Base-by-base conservation (phyloP, 2,888 invertebrate species). In the Athalia cordata region DNA sequence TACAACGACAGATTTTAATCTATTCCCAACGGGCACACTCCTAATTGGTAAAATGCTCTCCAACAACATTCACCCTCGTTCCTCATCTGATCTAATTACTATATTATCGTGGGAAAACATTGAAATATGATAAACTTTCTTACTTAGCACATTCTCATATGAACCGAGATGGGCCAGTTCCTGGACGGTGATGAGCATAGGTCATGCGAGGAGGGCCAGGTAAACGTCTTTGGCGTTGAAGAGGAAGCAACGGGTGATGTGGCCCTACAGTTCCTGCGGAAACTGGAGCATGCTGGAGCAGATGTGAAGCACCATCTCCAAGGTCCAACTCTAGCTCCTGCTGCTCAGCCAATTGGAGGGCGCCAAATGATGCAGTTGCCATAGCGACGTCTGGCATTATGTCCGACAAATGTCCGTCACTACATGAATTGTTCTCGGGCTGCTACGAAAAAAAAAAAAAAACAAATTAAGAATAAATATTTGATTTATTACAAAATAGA, bases 341-440 rank as follows among this genome's bases (percentile, higher is more conserved):
- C 81, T 91, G 91, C 83, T 92, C 92, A 80, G 91, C 91, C 82
- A 94, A 91, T 90, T 94, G 94, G 87, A 94, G 92, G 89, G 93
- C 95, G 5, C 92, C 95, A 87, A 92, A 93, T 81, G 93, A 95
- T 81, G 94, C 95, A 78, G 94, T 97, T 85, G 97, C 97, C 96
- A 97, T 97, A 13, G 97, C 97, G 84, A 97, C 97, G 91, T 98
- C 97, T 0, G 97, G 97, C 94, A 97, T 97, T 85, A 95, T 94
- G 81, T 96, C 96, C 43, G 95, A 94, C 80, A 95, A 91, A 85
- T 95, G 94, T 85, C 96, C 94, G 87, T 95, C 92, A 90, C 93
- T 93, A 84, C 93, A 93, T 59, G 93, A 93, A 87, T 92, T 92
- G 82, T 91, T 92, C 82, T 92, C 92, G 59, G 91, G 91, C 84